Evolutionary conservation across 2,888 invertebrate genomes (phyloP), one percentile per base, ranked within the genome.

Genomic region (Carabus problematicus): DNA sequence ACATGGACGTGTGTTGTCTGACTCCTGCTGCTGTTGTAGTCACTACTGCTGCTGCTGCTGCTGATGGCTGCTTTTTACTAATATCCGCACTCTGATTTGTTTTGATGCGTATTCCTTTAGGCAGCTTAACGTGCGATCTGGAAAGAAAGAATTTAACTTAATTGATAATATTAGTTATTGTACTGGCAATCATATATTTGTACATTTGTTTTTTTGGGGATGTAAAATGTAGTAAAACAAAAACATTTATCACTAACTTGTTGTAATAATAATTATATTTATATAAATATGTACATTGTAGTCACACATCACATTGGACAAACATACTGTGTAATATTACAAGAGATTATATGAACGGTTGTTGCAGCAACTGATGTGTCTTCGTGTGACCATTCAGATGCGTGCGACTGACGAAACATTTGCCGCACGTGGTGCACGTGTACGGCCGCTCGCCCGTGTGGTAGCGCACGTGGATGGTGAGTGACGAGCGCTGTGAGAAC

Each of bases 381-480:
- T 83, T 82, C 74, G 84, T 78, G 74, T 88, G 88, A 4, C 84
- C 76, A 74, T 87, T 87, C 64, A 86, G 76, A 69, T 87, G 86
- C 0, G 87, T 84, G 18, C 83, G 81, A 56, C 87, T 87, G 1
- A 87, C 84, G 67, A 87, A 88, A 1, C 85, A 84, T 66, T 85
- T 85, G 0, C 84, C 85, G 54, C 87, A 88, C 9, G 82, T 82
- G 3, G 82, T 80, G 70, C 88, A 87, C 3, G 86, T 82, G 71
- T 85, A 85, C 14, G 86, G 80, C 66, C 81, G 81, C 71, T 87
- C 85, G 7, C 87, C 86, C 0, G 86, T 86, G 67, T 87, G 87
- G 70, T 84, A 85, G 45, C 87, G 77, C 43, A 82, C 80, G 74
- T 87, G 87, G 1, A 85, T 82, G 0, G 85, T 85, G 43, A 87